Evolutionary conservation across 2,888 invertebrate species (phyloP), one percentile per base, ranked within the genome.

Genomic region (Agrochola litura): DNA sequence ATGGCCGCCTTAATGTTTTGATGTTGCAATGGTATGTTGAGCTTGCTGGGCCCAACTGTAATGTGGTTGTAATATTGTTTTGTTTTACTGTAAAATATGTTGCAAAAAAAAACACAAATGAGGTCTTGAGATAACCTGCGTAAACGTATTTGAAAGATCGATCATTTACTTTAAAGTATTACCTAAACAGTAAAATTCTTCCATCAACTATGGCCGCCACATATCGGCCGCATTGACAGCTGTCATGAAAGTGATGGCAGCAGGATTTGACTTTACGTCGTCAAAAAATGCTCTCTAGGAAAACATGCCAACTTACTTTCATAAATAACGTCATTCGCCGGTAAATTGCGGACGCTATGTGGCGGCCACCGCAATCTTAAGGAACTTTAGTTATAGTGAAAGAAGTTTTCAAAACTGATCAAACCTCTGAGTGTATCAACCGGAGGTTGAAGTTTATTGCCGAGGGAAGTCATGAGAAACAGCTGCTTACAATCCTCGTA

Each of bases 1-100:
- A 85, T 82, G 83, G 61, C 54, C 12, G 56, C 16, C 58, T 52
- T 81, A 76, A 84, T 82, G 85, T 76, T 65, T 43, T 73, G 63
- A 83, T 77, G 82, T 56, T 30, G 65, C 61, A 52, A 72, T 54
- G 85, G 84, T 43, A 73, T 81, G 68, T 63, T 63, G 10, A 70
- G 43, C 65, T 65, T 65, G 46, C 58, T 25, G 30, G 16, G 3
- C 46, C 63, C 25, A 80, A 41, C 16, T 63, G 22, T 12, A 37
- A 22, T 56, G 37, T 14, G 22, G 58, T 52, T 64, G 0, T 63
- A 61, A 60, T 58, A 76, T n/a, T 76, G 37, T 56, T 76, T 41
- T 63, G 54, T 46, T 64, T 76, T 46, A 37, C 19, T 54, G 25
- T 58, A 16, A 25, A 41, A 8, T 6, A 46, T 3, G 8, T 6